Base-by-base conservation (phyloP, 1,140 invertebrate species). In the Arctopsyche grandis region DNA sequence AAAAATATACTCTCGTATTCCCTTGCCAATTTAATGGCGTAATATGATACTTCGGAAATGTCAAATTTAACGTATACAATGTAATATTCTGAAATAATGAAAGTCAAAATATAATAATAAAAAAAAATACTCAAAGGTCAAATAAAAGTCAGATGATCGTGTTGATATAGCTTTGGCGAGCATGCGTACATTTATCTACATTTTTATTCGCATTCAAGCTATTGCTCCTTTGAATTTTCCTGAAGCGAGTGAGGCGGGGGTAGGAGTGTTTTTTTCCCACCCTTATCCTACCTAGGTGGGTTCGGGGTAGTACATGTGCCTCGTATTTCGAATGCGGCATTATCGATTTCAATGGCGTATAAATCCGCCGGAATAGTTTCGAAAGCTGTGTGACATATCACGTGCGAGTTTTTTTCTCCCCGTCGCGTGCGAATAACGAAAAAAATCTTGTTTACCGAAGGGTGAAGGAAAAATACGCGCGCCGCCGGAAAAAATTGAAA, bases 341-440 rank as follows among this genome's bases (percentile, higher is more conserved):
- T 71, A 71, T 71, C 44, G 69, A 71, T 71, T 71, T 71, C 69
- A 48, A 71, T 71, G 43, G 69, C 69, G 69, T 48, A 71, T 71
- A 71, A 71, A 71, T 71, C 69, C 69, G 69, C 43, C 43, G 44
- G 44, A 71, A 71, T 71, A 71, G 69, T 71, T 71, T 48, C 38
- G 69, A 48, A 48, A 71, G 63, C 63, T 22, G 21, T 48, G 69
- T 71, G 69, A 71, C 69, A 71, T 71, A 46, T 71, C 69, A 71
- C 69, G 69, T 71, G 69, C 44, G 69, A 71, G 44, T 9, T 71
- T 71, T 44, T 71, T 66, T 26, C 22, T 26, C 21, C 16, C 10
- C 24, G 24, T 66, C 63, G 63, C 19, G 24, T 19, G 63, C 48
- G 16, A 14, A 52, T 52, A 52, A 14, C 43, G 69, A 19, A 24